Evolutionary conservation across 2,113 vertebrate genomes (phyloP), one percentile per base, ranked within the genome.

Genomic region (Centropus bengalensis): DNA sequence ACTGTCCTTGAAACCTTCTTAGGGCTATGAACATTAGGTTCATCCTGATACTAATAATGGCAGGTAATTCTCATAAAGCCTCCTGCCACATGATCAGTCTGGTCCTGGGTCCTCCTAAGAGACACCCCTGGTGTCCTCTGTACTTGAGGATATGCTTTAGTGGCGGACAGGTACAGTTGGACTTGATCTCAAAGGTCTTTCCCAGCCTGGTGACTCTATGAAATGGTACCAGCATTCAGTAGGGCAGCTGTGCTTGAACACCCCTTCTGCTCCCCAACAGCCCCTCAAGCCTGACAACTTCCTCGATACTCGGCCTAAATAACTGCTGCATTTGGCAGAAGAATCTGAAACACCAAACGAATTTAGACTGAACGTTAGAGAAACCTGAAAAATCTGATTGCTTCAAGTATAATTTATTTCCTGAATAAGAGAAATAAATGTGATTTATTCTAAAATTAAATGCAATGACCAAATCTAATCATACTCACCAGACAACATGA

Each of bases 361-460:
- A 88, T 77, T 94, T 47, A 81, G 47, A 77, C 44, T 59, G 44
- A 76, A 36, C 85, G 70, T 51, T 77, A 86, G 23, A 86, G 38
- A 89, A 94, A 64, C 23, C 63, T 93, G 71, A 51, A 93, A 82
- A 93, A 88, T 63, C 16, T n/a, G 67, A 77, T 1, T 86, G 38
- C 68, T 77, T 85, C 44, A 86, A 44, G 42, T 71, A 3, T 59
- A 42, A 77, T 83, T 88, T 93, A 74, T 91, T 96, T 86, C 59
- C 56, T 68, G 32, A 88, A 81, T 68, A 80, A 74, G 40, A 55
- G 52, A 91, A 94, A 71, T 69, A 88, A 91, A 88, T 52, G 47
- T 86, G 24, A 16, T 55, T 94, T 83, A 90, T 91, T 95, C 75
- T 88, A 75, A 93, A 95, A 93, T 88, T 51, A 95, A 95, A 92